Base-by-base conservation (phyloP, 2,113 vertebrate genomes). In the Lontra canadensis region DNA sequence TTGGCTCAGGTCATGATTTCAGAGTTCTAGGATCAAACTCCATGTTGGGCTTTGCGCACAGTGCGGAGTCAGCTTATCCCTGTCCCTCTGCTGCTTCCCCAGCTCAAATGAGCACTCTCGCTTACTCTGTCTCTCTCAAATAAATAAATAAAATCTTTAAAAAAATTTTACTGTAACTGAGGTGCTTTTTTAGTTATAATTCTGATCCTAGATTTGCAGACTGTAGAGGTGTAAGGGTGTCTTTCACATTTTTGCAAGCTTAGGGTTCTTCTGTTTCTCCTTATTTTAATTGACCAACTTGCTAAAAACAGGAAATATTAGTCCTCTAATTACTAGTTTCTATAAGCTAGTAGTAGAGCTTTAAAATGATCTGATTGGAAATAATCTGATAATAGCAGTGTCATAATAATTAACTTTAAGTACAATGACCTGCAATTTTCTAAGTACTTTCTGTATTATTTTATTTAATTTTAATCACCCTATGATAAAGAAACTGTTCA, bases 201-300 rank as follows among this genome's bases (percentile, higher is more conserved):
- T 92, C 31, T 18, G 17, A 52, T 89, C 7, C 3, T 73, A 92
- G 47, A 85, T 94, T 89, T 92, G 18, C 29, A 76, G 63, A 39
- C 11, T 47, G 3, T 86, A 42, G 34, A 96, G 15, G n/a, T 79
- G 18, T 47, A 55, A 81, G 8, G 6, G 6, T 61, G 14, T 67
- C 74, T 96, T 95, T 49, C 9, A 12, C 74, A 15, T 86, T 85
- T 94, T 73, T n/a, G 21, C 61, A 89, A 85, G 34, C 10, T 81
- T 91, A 49, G 20, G 2, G 15, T 29, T 73, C 90, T 76, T 61
- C 25, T n/a, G 25, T 4, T 47, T 80, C 29, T 89, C 78, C 84
- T 36, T 86, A n/a, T 74, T 94, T 95, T 89, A 90, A 76, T 88
- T 79, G 57, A 78, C 55, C 34, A 65, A 44, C 17, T 80, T 95